Percentiles rank a stretch among this genome's conserved stretches.
phyloP scores from a whole-genome alignment of 1,140 invertebrate genomes.

The Aphaenogaster floridana region DNA sequence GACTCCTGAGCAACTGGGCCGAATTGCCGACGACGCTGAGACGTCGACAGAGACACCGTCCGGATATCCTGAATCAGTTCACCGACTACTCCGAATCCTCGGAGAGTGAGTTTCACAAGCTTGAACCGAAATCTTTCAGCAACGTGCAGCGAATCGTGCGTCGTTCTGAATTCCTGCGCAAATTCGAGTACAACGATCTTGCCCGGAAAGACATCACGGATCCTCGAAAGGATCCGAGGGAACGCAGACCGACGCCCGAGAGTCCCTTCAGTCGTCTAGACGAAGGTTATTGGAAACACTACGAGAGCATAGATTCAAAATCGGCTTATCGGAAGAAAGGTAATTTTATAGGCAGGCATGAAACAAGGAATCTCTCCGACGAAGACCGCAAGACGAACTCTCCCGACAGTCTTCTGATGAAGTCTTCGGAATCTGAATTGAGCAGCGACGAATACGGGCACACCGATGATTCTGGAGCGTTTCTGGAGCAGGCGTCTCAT shows the following conservation, averaged over 20 bases:
- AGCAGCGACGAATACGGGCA: constrained; percentile 85
- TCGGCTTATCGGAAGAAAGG: constrained; percentile 58
- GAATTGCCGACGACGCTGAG: constrained; percentile 85
- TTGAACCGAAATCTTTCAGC: constrained; percentile 68
- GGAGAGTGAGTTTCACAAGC: constrained; percentile 79
- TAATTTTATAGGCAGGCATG: constrained; percentile 65
- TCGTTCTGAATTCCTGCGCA: constrained; percentile 83
- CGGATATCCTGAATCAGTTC: constrained; percentile 85
- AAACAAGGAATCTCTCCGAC: constrained; percentile 80
- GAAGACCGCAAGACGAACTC: constrained; percentile 85
- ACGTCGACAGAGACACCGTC: constrained; percentile 83
- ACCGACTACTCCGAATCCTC: constrained; percentile 83
- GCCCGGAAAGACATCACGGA: constrained; percentile 44
- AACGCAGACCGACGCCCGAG: constrained; percentile 72
- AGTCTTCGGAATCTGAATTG: constrained; percentile 84
- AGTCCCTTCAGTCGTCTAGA: constrained; percentile 56
- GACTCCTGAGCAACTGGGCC: constrained; percentile 84
- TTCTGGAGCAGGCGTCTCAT: constrained; percentile 82
- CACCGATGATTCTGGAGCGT: constrained; percentile 85
- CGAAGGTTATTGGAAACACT: constrained; percentile 74
- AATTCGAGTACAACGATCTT: constrained; percentile 74
- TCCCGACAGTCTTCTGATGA: constrained; percentile 84
- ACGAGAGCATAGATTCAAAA: constrained; percentile 73
- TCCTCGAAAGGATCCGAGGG: constrained; percentile 53
- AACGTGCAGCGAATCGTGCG: constrained; percentile 79